Evolutionary conservation across 2,797 vertebrate genomes (phyloP), one percentile per base, ranked within the genome.

Genomic region (Dallia pectoralis): DNA sequence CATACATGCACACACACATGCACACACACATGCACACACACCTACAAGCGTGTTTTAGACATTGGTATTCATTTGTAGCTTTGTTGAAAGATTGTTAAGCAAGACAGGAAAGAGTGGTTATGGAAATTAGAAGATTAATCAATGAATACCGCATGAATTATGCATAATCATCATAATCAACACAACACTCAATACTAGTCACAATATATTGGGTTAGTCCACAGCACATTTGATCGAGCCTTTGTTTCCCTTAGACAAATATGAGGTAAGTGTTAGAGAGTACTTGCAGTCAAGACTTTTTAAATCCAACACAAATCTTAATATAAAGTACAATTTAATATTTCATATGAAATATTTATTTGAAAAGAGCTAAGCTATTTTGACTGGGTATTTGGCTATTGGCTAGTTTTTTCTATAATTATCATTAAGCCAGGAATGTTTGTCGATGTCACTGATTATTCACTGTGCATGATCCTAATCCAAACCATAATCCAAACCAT

Each of bases 81-180:
- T 82, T 84, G 64, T 71, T 71, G 59, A 77, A 82, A 84, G 82
- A 84, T 82, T 71, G 73, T 82, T 83, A 83, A 82, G 82, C 76
- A 78, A 78, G 77, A 77, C 77, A 72, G 61, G 51, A 63, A 53
- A n/a, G 73, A 74, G 82, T 84, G n/a, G 83, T 77, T 83, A 82
- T 83, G 81, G 77, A 82, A 82, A 80, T 68, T 14, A 74, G 77
- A 75, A 80, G 56, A 76, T 74, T 71, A 81, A 70, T 72, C 63
- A 70, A 75, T 78, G 77, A 74, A 83, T 79, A 81, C 83, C 64
- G 67, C 67, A 11, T 89, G 78, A 84, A 88, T 89, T 82, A 87
- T 87, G 82, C 65, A 80, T 79, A 53, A 77, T 62, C 74, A 27
- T 63, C 2, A 22, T 53, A 8, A 56, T 56, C 53, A 56, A 56